Evolutionary conservation across 2,888 invertebrate genomes (phyloP).

Genomic region (Adelognathus sp.): DNA sequence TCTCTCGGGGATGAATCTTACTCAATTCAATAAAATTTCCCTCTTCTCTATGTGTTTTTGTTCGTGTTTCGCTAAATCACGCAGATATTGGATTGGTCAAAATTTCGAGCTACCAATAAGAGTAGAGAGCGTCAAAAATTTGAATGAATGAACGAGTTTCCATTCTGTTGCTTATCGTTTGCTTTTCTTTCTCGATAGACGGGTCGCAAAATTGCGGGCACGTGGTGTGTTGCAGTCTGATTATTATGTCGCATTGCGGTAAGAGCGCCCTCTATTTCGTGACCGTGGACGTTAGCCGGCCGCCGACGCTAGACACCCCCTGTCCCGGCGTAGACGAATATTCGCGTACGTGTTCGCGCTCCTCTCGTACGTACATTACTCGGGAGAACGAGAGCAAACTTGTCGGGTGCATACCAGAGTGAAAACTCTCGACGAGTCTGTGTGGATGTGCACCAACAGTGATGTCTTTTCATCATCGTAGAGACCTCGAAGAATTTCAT

Average conservation of each 20-base stretch:
- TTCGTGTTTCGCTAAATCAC: too few relatives aligned
- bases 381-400: slow-evolving; percentile 2
- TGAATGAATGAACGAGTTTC: too few relatives aligned
- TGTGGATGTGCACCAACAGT: slow-evolving; percentile 1
- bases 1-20: too few relatives aligned
- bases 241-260: slow-evolving; percentile 73
- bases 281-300: slow-evolving; percentile 63
- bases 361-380: slow-evolving; percentile 14
- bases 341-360: neutral
- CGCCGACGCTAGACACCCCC: slow-evolving; percentile 26
- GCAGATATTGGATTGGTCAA: too few relatives aligned
- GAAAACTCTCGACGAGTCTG: neutral
- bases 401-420: slow-evolving; percentile 42
- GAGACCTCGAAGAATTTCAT: neutral
- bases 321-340: neutral
- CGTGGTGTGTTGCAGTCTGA: slow-evolving; percentile 51
- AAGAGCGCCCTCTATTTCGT: slow-evolving; percentile 71
- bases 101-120: too few relatives aligned
- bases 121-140: too few relatives aligned
- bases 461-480: slow-evolving; percentile 30
- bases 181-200: neutral
- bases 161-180: too few relatives aligned
- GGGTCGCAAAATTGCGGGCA: slow-evolving; percentile 14
- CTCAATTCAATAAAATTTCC: too few relatives aligned
- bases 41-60: too few relatives aligned